Evolutionary conservation across 2,113 vertebrate species (phyloP), one percentile per base, ranked within the genome.

Genomic region (Xiphophorus couchianus): DNA sequence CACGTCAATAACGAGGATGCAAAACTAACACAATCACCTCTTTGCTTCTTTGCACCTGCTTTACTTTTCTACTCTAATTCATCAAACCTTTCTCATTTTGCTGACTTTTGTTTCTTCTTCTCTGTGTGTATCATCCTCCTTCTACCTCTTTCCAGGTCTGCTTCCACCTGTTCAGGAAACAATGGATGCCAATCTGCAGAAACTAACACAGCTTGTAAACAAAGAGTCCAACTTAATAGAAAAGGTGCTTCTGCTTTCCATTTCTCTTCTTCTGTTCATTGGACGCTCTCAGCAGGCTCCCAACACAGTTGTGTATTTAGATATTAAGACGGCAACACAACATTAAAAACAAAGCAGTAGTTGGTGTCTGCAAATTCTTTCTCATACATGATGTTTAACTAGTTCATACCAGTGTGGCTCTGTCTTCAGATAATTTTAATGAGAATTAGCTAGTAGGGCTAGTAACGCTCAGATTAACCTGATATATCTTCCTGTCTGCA

Each of bases 191-290:
- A 99, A 99, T 94, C 96, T 99, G 61, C 97, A 97, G 96, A 99
- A 99, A 96, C 96, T 99, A 93, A 99, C 97, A 80, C 97, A 99
- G 77, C 98, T 99, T 95, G 97, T 99, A 96, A 98, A 98, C 95
- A 98, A 99, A 95, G 98, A 99, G 86, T 98, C 97, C 95, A 99
- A 97, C 95, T 94, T 99, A 90, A 99, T 99, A 94, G 97, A 99
- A 94, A 99, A 99, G 98, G 98, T 99, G 92, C 93, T 86, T 93
- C 94, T 91, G 84, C 69, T 93, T 88, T 81, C 88, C 61, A 70
- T 90, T 93, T 88, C 66, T 58, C 86, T 48, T 15, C 90, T 87
- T 88, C 76, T 44, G 74, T 84, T 77, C 78, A 69, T 6, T 65
- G 65, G 65, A 66, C 78, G 35, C 62, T 29, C 85, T 82, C 48